Evolutionary conservation across 2,888 invertebrate species (phyloP).

Genomic region (Ennomos fuscantarius): DNA sequence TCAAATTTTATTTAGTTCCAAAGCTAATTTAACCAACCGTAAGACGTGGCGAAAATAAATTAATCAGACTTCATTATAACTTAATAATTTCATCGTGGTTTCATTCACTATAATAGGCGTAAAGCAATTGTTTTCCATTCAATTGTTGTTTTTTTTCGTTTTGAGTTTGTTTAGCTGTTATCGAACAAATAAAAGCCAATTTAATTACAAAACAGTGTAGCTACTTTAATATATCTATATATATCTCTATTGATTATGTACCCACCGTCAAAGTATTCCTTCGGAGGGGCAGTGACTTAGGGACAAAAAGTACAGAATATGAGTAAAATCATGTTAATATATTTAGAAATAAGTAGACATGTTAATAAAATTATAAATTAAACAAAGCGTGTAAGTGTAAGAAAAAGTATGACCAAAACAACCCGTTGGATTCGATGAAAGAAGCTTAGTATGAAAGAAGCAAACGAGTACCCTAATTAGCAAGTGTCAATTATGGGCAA

Average conservation of each 20-base stretch:
- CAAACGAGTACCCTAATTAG: too few species aligned
- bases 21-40: too few species aligned
- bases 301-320: constrained; percentile 28
- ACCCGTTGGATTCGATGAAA: too few species aligned
- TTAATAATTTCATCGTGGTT: not conserved
- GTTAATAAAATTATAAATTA: too few species aligned
- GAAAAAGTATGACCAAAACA: too few species aligned
- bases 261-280: constrained; percentile 74
- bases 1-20: too few species aligned
- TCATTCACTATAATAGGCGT: constrained; percentile 19
- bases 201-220: constrained; percentile 19
- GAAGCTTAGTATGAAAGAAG: too few species aligned
- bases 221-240: constrained; percentile 52
- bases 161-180: too few species aligned
- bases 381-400: too few species aligned
- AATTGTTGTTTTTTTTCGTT: not conserved
- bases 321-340: constrained; percentile 8
- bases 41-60: too few species aligned
- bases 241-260: constrained; percentile 51
- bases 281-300: constrained; percentile 41
- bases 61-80: not conserved
- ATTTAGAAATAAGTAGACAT: too few species aligned
- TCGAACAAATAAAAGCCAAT: not conserved
- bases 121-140: constrained; percentile 4
- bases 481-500: too few species aligned